Evolutionary conservation across 1,140 invertebrate genomes (phyloP), one percentile per base, ranked within the genome.

Genomic region (Goniozus legneri): DNA sequence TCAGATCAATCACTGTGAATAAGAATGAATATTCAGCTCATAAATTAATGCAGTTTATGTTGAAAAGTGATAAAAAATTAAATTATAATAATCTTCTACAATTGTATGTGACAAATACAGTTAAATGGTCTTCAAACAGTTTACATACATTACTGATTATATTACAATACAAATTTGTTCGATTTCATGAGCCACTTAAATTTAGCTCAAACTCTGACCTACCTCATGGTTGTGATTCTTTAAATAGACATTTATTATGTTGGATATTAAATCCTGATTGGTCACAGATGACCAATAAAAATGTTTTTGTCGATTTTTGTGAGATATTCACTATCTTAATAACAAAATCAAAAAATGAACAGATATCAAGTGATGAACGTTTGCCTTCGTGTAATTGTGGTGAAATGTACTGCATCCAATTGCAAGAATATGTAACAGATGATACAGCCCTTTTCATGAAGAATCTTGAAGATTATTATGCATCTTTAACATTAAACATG

Each of bases 11-110:
- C 13, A 65, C 49, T 24, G 50, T 54, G 37, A 60, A 68, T 51
- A 67, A 77, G 30, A 73, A 65, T 44, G 64, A 74, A 42, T 44
- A 61, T 34, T 58, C 63, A 21, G 65, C 62, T 7, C 75, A 77
- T 52, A 56, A 50, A 27, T 50, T 79, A 3, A 43, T 76, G 3
- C 70, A 70, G 40, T 61, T 61, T 7, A 49, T 76, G 2, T 67
- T 78, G 36, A 13, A 35, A 4, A 46, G 63, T 37, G 47, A 65
- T 16, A 73, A 62, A 48, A 56, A 69, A 16, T 45, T 63, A 4
- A 61, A 67, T 47, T 45, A 66, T 8, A 64, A 68, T 38, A 33
- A 40, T 14, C 46, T 78, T 14, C 50, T 77, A 10, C 63, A 67
- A 46, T 59, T 75, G 10, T 79, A 76, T 39, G 46, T 62, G n/a